These are phyloP conservation scores for Propithecus coquereli DNA, from an alignment of 2,113 vertebrate species.

Conservation along the genomic window DNA sequence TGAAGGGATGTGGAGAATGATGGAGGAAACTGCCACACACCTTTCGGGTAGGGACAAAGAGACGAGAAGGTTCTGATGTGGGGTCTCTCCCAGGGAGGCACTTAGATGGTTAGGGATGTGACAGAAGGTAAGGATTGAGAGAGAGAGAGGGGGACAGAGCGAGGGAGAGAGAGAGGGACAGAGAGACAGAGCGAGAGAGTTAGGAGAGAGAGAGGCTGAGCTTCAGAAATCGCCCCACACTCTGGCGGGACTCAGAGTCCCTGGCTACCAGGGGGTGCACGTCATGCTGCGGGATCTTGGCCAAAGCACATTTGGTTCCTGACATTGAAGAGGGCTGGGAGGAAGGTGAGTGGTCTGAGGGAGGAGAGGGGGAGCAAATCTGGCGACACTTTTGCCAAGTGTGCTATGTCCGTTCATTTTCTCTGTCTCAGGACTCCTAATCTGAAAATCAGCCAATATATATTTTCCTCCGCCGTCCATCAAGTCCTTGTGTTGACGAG, in stretches of 20 bases:
- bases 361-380: background rate
- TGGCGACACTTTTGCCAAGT: background rate
- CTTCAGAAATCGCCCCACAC: background rate
- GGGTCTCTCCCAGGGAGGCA: background rate
- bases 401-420: background rate
- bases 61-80: background rate
- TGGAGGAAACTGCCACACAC: background rate
- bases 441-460: background rate
- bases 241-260: background rate
- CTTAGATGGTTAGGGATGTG: background rate
- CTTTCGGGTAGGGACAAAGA: background rate
- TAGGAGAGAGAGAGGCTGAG: too few species aligned
- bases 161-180: too few species aligned
- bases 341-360: background rate
- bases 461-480: background rate
- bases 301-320: background rate
- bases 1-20: background rate
- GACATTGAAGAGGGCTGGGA: background rate
- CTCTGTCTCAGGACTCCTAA: background rate
- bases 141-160: background rate
- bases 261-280: background rate
- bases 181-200: too few species aligned
- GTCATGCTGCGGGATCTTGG: accelerated
- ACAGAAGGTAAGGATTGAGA: background rate
- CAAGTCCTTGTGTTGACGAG: background rate